Evolutionary conservation across 1,140 invertebrate genomes (phyloP).

Genomic region (Anastrepha ludens): DNA sequence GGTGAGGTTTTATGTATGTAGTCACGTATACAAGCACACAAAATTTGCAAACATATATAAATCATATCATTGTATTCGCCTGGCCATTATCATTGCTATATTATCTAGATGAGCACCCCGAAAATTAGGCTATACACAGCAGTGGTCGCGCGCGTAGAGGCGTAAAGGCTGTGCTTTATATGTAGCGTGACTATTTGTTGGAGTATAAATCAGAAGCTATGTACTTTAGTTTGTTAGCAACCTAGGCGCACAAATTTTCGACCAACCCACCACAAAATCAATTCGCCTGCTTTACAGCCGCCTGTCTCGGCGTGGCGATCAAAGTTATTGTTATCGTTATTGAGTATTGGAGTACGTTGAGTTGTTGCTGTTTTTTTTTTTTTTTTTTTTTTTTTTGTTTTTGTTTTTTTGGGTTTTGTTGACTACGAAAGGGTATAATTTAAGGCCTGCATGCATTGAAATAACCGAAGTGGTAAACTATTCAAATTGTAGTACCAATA

Average conservation of each 20-base stretch:
- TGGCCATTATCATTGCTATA: neutral
- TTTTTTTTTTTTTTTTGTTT: too few species aligned
- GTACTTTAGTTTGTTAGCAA: neutral
- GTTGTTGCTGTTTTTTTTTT: too few species aligned
- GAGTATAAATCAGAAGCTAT: slow-evolving; percentile 23
- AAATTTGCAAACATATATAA: neutral
- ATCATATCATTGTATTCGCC: neutral
- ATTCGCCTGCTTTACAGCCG: too few species aligned
- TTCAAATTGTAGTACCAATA: neutral
- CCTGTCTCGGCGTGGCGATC: neutral
- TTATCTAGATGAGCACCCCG: neutral
- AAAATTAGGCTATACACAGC: slow-evolving; percentile 25
- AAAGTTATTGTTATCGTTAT: slow-evolving; percentile 38
- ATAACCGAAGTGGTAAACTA: neutral
- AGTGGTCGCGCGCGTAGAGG: neutral
- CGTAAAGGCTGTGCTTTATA: neutral
- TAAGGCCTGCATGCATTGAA: neutral
- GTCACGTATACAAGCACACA: too few species aligned
- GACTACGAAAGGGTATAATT: neutral
- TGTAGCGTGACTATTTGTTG: slow-evolving; percentile 15
- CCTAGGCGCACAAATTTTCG: too few species aligned
- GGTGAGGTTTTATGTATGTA: neutral
- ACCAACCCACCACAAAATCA: too few species aligned
- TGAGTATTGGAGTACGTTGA: neutral
- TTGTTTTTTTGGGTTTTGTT: too few species aligned